Evolutionary conservation across 2,113 vertebrate species (phyloP).

Genomic region (Aphyosemion australe): DNA sequence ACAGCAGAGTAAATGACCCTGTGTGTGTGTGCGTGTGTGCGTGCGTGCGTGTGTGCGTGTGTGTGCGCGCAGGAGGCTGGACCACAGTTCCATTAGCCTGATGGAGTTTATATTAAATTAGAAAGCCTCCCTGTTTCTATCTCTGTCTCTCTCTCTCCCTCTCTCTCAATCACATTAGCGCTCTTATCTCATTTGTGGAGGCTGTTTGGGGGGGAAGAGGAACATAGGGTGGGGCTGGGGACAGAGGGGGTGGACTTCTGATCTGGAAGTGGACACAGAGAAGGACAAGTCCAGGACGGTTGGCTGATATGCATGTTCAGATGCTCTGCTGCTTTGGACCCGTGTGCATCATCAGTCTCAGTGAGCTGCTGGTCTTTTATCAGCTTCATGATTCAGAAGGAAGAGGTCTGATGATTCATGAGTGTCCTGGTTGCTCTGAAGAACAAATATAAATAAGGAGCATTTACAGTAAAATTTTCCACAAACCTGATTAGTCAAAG

Average conservation of each 20-base stretch:
- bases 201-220: constrained; percentile 47
- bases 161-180: constrained; percentile 81
- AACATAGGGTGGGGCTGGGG: constrained; percentile 9
- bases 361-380: too few species aligned
- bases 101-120: constrained; percentile 86
- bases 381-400: too few species aligned
- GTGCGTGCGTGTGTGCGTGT: background rate
- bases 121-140: constrained; percentile 55
- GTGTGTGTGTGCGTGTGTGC: too few species aligned
- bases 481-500: too few species aligned
- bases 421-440: too few species aligned
- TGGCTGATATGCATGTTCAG: background rate
- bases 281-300: constrained; percentile 60
- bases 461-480: too few species aligned
- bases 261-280: constrained; percentile 62
- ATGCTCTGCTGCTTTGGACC: constrained; percentile 11
- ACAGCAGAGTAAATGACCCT: constrained; percentile 44
- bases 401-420: too few species aligned
- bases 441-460: too few species aligned
- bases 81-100: constrained; percentile 80
- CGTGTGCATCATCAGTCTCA: background rate
- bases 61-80: constrained; percentile 30
- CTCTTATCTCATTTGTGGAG: constrained; percentile 80
- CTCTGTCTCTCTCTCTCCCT: constrained; percentile 44
- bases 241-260: constrained; percentile 53